Evolutionary conservation across 2,797 vertebrate genomes (phyloP).

Genomic region (Gallinago nigripennis): DNA sequence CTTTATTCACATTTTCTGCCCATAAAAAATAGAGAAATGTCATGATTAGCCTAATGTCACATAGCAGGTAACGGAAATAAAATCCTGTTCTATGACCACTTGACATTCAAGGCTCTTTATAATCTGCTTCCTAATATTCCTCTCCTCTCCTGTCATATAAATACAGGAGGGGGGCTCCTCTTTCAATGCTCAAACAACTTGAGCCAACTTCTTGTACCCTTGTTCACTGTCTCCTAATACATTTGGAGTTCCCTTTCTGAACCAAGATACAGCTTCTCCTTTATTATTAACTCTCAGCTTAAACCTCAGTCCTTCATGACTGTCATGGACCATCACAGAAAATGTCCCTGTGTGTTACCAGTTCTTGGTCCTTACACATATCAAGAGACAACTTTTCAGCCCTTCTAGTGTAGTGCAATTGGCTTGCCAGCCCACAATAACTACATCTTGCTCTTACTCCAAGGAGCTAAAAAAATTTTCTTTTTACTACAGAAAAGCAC

Average conservation of each 20-base stretch:
- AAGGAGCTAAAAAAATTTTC: not conserved
- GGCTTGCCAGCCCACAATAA: not conserved
- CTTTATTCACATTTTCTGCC: not conserved
- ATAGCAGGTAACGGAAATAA: constrained; percentile 51
- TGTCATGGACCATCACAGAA: not conserved
- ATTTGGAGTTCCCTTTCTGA: not conserved
- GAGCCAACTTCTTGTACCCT: not conserved
- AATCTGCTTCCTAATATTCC: constrained; percentile 19
- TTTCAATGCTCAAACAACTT: not conserved
- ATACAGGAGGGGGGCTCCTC: not conserved
- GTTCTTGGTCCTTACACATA: not conserved
- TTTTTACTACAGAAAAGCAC: not conserved
- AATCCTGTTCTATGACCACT: constrained; percentile 45
- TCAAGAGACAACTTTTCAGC: not conserved
- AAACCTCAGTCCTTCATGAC: not conserved
- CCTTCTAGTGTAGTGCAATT: not conserved
- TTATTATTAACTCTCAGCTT: not conserved
- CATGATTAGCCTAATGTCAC: constrained; percentile 53
- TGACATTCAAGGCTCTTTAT: constrained; percentile 62
- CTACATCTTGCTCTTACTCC: not conserved
- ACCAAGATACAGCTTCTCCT: not conserved
- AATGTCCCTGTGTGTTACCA: not conserved
- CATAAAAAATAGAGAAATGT: constrained; percentile 21
- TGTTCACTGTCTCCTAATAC: not conserved
- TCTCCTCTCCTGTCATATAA: not conserved